phyloP scores from a whole-genome alignment of 2,888 invertebrate genomes.

The Drosophila nigritarsus region DNA sequence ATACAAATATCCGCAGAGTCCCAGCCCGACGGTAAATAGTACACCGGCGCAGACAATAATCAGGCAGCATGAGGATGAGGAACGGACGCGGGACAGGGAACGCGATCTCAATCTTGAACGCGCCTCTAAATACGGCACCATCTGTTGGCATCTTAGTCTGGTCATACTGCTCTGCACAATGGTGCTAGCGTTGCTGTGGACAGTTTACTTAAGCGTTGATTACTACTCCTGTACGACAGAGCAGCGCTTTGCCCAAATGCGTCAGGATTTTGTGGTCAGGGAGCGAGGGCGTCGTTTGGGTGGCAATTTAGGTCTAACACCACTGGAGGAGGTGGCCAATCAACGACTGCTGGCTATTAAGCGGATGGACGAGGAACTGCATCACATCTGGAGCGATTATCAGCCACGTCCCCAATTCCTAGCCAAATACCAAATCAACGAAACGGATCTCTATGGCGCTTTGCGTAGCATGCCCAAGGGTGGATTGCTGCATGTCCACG shows the following conservation, averaged over 20 bases:
- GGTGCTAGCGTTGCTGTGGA: conserved; percentile 35
- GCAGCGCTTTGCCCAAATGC: conserved; percentile 26
- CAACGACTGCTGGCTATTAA: conserved; percentile 86
- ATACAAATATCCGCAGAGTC: conserved; percentile 13
- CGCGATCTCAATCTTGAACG: background rate
- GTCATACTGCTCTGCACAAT: conserved; percentile 39
- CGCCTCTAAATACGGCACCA: conserved; percentile 17
- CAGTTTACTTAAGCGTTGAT: conserved; percentile 25
- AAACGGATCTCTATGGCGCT: conserved; percentile 88
- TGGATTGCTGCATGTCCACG: conserved; percentile 89
- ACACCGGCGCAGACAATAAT: background rate
- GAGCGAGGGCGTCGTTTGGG: conserved; percentile 52
- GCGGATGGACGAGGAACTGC: conserved; percentile 86
- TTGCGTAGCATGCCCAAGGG: conserved; percentile 91
- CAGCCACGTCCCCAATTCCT: conserved; percentile 46
- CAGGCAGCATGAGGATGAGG: background rate
- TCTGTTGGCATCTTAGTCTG: conserved; percentile 53
- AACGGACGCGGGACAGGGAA: background rate
- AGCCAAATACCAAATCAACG: conserved; percentile 31
- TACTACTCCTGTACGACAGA: conserved; percentile 30
- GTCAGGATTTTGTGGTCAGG: background rate
- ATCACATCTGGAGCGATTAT: conserved; percentile 49
- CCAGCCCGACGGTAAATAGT: background rate
- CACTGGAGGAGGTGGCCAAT: conserved; percentile 84
- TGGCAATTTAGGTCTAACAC: conserved; percentile 80